phyloP scores from a whole-genome alignment of 2,888 invertebrate genomes.

The Seira musarum region DNA sequence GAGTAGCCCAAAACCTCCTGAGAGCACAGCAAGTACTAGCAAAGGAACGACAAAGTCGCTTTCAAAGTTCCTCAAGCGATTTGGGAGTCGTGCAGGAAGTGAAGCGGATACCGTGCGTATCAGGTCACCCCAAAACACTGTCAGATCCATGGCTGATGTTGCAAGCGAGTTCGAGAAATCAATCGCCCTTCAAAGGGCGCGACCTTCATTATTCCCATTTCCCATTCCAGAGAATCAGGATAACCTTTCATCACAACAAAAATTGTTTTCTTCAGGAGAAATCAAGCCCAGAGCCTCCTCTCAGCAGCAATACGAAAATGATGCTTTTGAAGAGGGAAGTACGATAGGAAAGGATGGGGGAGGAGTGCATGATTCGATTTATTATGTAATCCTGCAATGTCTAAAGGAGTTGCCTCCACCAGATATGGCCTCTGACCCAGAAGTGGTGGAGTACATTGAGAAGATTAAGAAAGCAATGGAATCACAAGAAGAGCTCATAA shows the following conservation, averaged over 20 bases:
- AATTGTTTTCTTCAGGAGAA: not conserved
- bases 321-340: conserved; percentile 35
- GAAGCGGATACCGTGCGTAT: conserved; percentile 23
- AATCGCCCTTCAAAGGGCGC: conserved; percentile 58
- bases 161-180: conserved; percentile 65
- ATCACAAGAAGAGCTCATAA: conserved; percentile 65
- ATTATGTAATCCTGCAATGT: conserved; percentile 60
- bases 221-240: conserved; percentile 23
- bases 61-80: conserved; percentile 57
- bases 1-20: not conserved
- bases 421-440: conserved; percentile 56
- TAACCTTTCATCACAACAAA: conserved; percentile 19
- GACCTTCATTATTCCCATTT: conserved; percentile 53
- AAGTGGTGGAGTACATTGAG: conserved; percentile 57
- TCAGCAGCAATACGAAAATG: conserved; percentile 43
- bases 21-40: not conserved
- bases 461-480: conserved; percentile 51
- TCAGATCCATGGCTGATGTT: conserved; percentile 62
- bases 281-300: conserved; percentile 15
- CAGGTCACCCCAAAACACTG: conserved; percentile 23
- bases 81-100: conserved; percentile 50
- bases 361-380: conserved; percentile 58
- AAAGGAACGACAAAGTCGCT: conserved; percentile 59
- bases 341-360: conserved; percentile 10
- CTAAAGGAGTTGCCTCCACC: conserved; percentile 58